phyloP scores from a whole-genome alignment of 2,113 vertebrate species.

The Poecile atricapillus region DNA sequence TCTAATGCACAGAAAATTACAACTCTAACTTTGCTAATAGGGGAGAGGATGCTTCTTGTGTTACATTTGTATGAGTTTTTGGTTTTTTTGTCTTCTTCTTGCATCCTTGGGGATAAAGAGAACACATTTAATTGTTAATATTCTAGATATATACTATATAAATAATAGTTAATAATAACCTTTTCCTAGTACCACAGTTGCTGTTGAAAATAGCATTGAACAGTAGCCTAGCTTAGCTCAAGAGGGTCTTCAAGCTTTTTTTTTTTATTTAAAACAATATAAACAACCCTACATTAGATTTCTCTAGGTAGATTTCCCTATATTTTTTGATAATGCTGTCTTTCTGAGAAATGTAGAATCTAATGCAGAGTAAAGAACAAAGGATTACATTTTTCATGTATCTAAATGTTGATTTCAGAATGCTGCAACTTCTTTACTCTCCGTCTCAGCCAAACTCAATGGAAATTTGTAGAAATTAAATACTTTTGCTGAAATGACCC shows the following conservation, averaged over 20 bases:
- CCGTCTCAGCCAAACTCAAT: neutral
- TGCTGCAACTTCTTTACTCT: neutral
- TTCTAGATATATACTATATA: neutral
- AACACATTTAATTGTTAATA: neutral
- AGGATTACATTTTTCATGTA: neutral
- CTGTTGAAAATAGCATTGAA: neutral
- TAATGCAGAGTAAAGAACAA: neutral
- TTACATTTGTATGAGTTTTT: neutral
- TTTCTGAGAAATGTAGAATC: neutral
- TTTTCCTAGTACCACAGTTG: neutral
- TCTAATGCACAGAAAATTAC: neutral
- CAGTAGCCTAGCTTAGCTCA: neutral
- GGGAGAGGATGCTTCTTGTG: neutral
- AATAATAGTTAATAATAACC: neutral
- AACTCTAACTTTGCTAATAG: neutral
- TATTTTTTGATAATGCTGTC: neutral
- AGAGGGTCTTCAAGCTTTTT: neutral
- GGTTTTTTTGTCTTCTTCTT: neutral
- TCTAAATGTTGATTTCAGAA: neutral
- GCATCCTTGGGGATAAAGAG: neutral
- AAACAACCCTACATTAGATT: neutral
- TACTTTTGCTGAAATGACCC: neutral
- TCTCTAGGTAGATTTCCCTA: neutral
- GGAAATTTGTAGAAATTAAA: neutral
- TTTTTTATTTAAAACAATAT: neutral